Evolutionary conservation across 1,140 invertebrate genomes (phyloP).

Genomic region (Drosophila watanabei): DNA sequence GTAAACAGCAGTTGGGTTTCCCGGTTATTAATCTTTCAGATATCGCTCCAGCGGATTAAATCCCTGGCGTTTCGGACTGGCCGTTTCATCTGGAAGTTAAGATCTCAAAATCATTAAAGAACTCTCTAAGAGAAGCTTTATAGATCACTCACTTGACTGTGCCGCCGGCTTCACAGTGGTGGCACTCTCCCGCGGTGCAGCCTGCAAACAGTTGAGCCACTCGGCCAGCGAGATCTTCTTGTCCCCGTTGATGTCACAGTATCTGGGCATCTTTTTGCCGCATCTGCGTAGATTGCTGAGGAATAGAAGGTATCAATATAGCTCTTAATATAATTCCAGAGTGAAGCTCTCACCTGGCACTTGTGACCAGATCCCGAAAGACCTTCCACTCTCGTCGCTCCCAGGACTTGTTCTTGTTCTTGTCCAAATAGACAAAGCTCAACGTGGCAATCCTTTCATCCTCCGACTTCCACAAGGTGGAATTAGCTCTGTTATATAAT

Average conservation of each 20-base stretch:
- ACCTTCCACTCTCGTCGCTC: slow-evolving; percentile 95
- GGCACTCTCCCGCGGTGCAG: slow-evolving; percentile 84
- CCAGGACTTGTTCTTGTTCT: slow-evolving; percentile 94
- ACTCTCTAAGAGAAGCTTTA: not conserved
- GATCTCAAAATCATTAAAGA: not conserved
- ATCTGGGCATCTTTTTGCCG: slow-evolving; percentile 94
- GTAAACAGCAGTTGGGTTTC: slow-evolving; percentile 47
- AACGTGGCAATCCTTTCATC: slow-evolving; percentile 93
- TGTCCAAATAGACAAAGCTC: slow-evolving; percentile 94
- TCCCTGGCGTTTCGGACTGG: slow-evolving; percentile 88
- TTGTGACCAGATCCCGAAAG: slow-evolving; percentile 91
- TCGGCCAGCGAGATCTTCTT: slow-evolving; percentile 94
- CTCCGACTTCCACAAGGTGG: slow-evolving; percentile 88
- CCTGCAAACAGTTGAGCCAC: slow-evolving; percentile 94
- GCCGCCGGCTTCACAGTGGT: slow-evolving; percentile 62
- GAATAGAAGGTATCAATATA: not conserved
- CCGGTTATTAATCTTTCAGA: slow-evolving; percentile 88
- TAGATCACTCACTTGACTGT: slow-evolving; percentile 55
- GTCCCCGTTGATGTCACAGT: slow-evolving; percentile 96
- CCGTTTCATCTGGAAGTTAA: slow-evolving; percentile 86
- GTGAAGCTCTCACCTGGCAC: slow-evolving; percentile 86
- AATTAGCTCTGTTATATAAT: slow-evolving; percentile 85
- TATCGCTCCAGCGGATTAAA: slow-evolving; percentile 90
- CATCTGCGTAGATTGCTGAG: slow-evolving; percentile 90
- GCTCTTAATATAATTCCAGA: not conserved